A percentile compares a stretch with the other conserved stretches of the same genome.
phyloP scores from a whole-genome alignment of 2,113 vertebrate species.

The Melanerpes aurifrons region DNA sequence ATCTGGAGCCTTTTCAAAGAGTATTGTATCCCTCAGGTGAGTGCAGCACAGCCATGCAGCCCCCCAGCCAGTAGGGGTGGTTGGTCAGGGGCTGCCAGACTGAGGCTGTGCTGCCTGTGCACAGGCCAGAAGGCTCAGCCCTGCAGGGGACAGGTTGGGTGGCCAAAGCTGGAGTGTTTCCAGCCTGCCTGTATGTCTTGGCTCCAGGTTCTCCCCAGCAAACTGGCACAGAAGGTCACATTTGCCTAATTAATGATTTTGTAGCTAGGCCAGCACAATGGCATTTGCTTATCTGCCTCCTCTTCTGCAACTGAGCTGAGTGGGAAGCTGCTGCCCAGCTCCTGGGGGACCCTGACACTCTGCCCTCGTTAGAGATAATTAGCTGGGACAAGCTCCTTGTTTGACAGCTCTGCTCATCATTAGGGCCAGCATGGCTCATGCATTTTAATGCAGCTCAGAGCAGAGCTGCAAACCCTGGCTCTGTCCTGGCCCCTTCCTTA shows the following conservation, averaged over 20 bases:
- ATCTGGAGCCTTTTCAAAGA: accelerated
- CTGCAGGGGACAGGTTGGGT: not conserved
- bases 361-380: constrained; percentile 72
- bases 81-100: not conserved
- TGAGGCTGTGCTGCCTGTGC: not conserved
- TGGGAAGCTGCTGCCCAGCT: constrained; percentile 54
- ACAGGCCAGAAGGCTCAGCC: not conserved
- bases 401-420: constrained; percentile 68
- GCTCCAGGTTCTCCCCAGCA: constrained; percentile 21
- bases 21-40: not conserved
- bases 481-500: not conserved
- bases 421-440: constrained; percentile 37
- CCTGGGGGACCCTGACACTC: constrained; percentile 59
- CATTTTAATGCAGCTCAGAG: constrained; percentile 60
- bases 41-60: not conserved
- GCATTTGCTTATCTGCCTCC: constrained; percentile 18
- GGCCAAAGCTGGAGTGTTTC: not conserved
- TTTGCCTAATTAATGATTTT: constrained; percentile 59
- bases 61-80: not conserved
- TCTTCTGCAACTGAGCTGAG: constrained; percentile 37
- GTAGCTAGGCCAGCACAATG: constrained; percentile 31
- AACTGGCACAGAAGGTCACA: constrained; percentile 36
- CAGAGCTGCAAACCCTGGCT: not conserved
- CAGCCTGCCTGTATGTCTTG: not conserved
- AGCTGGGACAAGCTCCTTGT: constrained; percentile 59